Conservation (phyloP, 2,797 vertebrate genomes). For the Tiaroga cobitis region DNA sequence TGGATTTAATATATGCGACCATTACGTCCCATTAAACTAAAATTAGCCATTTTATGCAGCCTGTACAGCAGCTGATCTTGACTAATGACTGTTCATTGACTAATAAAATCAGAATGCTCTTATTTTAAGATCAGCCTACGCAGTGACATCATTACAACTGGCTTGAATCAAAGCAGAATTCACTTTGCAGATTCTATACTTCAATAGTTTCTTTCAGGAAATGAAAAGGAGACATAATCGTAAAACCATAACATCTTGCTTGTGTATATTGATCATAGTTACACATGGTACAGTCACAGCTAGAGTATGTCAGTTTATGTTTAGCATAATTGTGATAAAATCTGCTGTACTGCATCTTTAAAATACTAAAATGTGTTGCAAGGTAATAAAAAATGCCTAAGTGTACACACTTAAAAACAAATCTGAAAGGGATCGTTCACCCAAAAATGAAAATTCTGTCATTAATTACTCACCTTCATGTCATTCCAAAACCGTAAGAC, state of each 20-base stretch:
- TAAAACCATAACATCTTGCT: not conserved
- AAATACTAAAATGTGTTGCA: not conserved
- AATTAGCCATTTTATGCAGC: conserved; percentile 27
- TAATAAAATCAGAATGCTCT: conserved; percentile 31
- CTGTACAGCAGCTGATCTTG: conserved; percentile 20
- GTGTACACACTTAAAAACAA: not conserved
- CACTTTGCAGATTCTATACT: not conserved
- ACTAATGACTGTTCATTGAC: conserved; percentile 20
- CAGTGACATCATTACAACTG: not conserved
- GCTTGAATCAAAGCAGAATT: not conserved
- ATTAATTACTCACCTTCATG: too few species aligned
- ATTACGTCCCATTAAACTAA: conserved; percentile 33
- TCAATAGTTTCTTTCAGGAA: conserved; percentile 1
- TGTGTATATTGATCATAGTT: not conserved
- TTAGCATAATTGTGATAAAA: not conserved
- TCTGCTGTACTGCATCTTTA: not conserved
- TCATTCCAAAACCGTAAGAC: too few species aligned
- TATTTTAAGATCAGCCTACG: conserved; percentile 33
- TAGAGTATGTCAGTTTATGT: not conserved
- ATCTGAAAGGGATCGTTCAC: not conserved
- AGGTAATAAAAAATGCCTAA: not conserved
- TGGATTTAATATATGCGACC: conserved; percentile 23
- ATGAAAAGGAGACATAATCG: not conserved
- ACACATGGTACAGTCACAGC: not conserved
- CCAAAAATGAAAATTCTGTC: not conserved